phyloP scores from a whole-genome alignment of 2,113 vertebrate species.

The Bagarius yarrelli region DNA sequence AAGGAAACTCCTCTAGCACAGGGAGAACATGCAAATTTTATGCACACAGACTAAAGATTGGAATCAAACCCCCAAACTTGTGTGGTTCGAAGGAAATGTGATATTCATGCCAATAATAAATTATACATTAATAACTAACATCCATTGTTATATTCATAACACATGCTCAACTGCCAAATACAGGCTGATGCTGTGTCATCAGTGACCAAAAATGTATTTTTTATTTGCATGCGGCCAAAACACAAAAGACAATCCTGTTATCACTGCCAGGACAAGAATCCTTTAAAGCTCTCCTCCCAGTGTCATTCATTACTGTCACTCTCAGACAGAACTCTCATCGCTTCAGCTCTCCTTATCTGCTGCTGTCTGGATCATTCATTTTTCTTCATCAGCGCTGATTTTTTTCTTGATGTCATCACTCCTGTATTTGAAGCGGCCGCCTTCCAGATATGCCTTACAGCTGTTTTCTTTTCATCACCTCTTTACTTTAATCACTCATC shows the following conservation, averaged over 20 bases:
- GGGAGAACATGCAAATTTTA: too few species aligned
- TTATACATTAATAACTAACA: neutral
- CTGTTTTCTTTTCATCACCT: conserved; percentile 21
- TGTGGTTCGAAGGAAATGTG: too few species aligned
- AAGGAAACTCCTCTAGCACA: too few species aligned
- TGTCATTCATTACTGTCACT: neutral
- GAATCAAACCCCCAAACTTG: too few species aligned
- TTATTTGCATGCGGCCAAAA: neutral
- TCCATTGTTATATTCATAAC: neutral
- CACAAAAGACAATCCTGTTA: neutral
- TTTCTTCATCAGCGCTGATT: conserved; percentile 28
- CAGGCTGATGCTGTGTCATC: neutral
- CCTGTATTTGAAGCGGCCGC: conserved; percentile 8
- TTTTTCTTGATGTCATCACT: neutral
- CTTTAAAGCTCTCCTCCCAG: neutral
- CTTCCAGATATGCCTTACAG: conserved; percentile 8
- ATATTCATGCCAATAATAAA: neutral
- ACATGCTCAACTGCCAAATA: neutral
- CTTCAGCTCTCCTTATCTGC: conserved; percentile 29
- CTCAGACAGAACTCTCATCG: neutral
- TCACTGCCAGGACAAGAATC: neutral
- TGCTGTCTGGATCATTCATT: conserved; percentile 9
- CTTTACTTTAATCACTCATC: neutral
- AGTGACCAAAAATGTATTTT: too few species aligned
- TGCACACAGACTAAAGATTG: too few species aligned